These are phyloP conservation scores for Lasius platythorax DNA, from an alignment of 2,888 invertebrate species.

Conservation along the genomic window DNA sequence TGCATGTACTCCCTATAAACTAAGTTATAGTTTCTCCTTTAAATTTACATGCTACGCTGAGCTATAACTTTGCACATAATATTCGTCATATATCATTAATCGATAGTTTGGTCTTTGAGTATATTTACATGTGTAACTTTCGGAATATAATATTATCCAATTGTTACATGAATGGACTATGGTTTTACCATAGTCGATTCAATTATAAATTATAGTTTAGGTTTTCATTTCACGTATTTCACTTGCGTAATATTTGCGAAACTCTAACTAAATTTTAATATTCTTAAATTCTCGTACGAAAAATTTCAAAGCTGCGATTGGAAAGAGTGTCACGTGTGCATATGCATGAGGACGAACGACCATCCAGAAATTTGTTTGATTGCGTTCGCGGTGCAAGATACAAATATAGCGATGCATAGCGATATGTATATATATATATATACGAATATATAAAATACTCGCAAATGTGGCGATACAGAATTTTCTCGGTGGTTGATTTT, in stretches of 20 bases:
- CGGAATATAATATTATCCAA: background rate
- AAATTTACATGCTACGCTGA: background rate
- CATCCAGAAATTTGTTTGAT: background rate
- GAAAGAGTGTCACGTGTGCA: background rate
- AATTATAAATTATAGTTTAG: background rate
- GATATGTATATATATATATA: background rate
- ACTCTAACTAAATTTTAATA: background rate
- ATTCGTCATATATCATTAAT: background rate
- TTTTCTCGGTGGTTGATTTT: background rate
- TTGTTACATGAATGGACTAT: background rate
- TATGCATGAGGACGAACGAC: constrained; percentile 8
- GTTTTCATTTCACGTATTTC: background rate
- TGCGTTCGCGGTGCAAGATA: background rate
- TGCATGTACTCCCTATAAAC: background rate
- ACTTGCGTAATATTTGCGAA: background rate
- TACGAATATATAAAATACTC: background rate
- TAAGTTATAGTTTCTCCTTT: background rate
- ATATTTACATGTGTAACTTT: background rate
- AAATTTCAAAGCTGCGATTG: background rate
- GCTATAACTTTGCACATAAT: background rate
- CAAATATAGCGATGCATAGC: background rate
- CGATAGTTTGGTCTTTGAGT: background rate
- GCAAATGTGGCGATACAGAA: background rate
- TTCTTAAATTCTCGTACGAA: background rate
- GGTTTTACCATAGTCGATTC: background rate